Base-by-base conservation (phyloP, 2,113 vertebrate species). In the Noctilio leporinus region DNA sequence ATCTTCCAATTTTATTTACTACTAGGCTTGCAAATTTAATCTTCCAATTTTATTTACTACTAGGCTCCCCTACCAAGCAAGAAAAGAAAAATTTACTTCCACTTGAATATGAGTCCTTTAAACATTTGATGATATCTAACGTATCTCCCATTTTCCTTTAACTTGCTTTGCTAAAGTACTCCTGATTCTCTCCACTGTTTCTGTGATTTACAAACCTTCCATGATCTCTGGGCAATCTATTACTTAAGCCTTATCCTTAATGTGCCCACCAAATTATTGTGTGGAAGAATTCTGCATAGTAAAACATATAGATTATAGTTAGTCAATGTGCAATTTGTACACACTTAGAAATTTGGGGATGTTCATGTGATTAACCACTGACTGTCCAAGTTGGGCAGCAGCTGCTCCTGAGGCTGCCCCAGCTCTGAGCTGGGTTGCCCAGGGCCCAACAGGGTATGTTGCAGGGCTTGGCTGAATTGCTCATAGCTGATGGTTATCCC, bases 401-500 rank as follows among this genome's bases (percentile, higher is more conserved):
- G 59, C 59, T 30, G 59, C 59, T 2, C 11, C 57, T 62, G 57
- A 62, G 24, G 57, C 28, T 62, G 47, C 47, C 47, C 47, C 30
- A 28, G 28, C 28, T 62, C 99, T 99, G 99, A 76, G 91, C 97
- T 98, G 33, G 99, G 98, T 98, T 99, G 99, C 96, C 99, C 99
- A 0, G 99, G 99, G 70, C 99, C 99, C 97, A 99, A 99, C 76
- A 99, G 97, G 51, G 99, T 99, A 11, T 99, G 99, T 72, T 99
- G 99, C 0, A 99, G 98, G 33, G 99, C 99, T 98, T 99, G 99
- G 98, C 99, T 99, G 98, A 99, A 99, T 93, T 99, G 99, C 95
- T 99, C 99, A 0, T 99, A 99, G 94, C 99, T 99, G 98, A 99
- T 99, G 26, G 99, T 99, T 1, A 99, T 99, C 87, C 99, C 99